Base-by-base conservation (phyloP, 2,888 invertebrate species). In the Scaptomyza cyrtandrae region DNA sequence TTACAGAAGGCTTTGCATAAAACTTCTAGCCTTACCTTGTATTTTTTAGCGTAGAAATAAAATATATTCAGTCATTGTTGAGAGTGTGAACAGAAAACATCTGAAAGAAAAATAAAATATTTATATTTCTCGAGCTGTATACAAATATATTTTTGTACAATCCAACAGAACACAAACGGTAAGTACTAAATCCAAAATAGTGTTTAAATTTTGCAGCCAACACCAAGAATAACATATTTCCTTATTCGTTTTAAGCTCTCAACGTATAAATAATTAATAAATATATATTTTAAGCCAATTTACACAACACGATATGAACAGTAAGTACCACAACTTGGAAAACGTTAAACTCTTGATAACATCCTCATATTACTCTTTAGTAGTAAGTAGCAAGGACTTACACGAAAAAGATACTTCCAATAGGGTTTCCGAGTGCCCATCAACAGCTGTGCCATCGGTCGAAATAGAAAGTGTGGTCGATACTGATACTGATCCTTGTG, bases 401-500 rank as follows among this genome's bases (percentile, higher is more conserved):
- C 19, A n/a, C 0, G 19, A 16, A 11, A 6, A 16, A 0, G 1
- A 11, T 0, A 16, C 11, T 24, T 2, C 37, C 1, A 44, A 58
- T 0, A 35, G 27, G 0, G 48, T 44, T 14, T 16, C 41, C 16
- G 16, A 16, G 16, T 0, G 7, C n/a, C 7, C 7, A 9, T 14
- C 41, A 16, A 41, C 3, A 14, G 4, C 2, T 10, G 16, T 2
- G 41, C 41, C 16, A 41, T 14, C 39, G n/a, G 14, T 0, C 24
- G 24, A 24, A 0, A 29, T 14, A 2, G 10, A 41, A 13, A 5
- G 24, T 24, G 13, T 33, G 1, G 1, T 0, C 6, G n/a, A 1
- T n/a, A 3, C 16, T 7, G 13, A 14, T 6, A 7, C 7, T 13
- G 37, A 3, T 2, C 7, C 79, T 14, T 87, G 87, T 43, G 48